Evolutionary conservation across 2,797 vertebrate genomes (phyloP), one percentile per base, ranked within the genome.

Genomic region (Cheirogaleus major): DNA sequence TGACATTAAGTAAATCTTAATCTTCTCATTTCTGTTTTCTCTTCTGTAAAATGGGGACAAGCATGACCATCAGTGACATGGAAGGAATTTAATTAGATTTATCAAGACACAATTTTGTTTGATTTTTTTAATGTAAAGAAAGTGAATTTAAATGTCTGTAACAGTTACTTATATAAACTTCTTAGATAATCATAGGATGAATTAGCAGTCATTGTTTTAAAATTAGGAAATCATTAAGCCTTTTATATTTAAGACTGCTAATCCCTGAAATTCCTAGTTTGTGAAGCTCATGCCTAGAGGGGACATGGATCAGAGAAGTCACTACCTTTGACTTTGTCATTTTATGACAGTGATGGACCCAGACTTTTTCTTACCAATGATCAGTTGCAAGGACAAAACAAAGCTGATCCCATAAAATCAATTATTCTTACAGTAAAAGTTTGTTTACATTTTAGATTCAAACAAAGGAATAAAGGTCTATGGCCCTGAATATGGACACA

Each of bases 121-220:
- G 17, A 45, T 41, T 63, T 67, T 90, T 90, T 67, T 72, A 57
- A 75, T 41, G 4, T 50, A 72, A 83, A 79, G n/a, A 87, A 75
- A 35, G 4, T n/a, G 7, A 75, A 80, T 78, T 73, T 67, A 95
- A 93, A 52, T 78, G 1, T 69, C n/a, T 63, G 0, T 12, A 89
- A 61, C 9, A 45, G 13, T 70, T 48, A 92, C 65, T 95, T 72
- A 76, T 55, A 41, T 50, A 65, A 80, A 59, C 0, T n/a, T 81
- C 25, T 76, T 63, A 61, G 22, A n/a, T 88, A 89, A 83, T 41
- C 67, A 57, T 13, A 80, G 7, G 2, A 45, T 41, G 4, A 80
- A 72, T 76, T 89, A 90, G 45, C 3, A 63, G 1, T 4, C 14
- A 65, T 25, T 55, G 9, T 61, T 95, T 35, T 73, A 55, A 23